phyloP scores from a whole-genome alignment of 2,888 invertebrate genomes.

The Desoria tigrina region DNA sequence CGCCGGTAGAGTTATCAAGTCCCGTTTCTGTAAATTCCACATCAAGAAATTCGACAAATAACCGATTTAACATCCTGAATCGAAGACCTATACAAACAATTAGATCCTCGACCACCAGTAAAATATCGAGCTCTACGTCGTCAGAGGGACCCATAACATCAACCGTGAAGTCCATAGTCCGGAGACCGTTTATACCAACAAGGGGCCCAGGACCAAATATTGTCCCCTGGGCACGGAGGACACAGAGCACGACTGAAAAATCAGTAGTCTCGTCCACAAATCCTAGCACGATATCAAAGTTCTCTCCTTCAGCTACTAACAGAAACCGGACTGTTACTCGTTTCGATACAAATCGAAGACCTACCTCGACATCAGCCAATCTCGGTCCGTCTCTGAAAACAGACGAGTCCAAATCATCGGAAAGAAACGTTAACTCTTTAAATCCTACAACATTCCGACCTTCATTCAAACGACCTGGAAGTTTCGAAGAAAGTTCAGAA shows the following conservation, averaged over 20 bases:
- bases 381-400: neutral
- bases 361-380: neutral
- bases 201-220: conserved; percentile 34
- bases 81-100: neutral
- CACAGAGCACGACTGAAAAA: conserved; percentile 14
- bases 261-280: neutral
- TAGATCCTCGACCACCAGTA: conserved; percentile 1
- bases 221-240: conserved; percentile 47
- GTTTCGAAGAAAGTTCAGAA: conserved; percentile 28
- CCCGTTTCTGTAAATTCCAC: no score
- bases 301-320: conserved; percentile 29
- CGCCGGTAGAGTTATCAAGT: no score
- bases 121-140: no score
- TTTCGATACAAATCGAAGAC: conserved; percentile 15
- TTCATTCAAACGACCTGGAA: conserved; percentile 41
- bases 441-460: conserved; percentile 46
- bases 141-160: conserved; percentile 13
- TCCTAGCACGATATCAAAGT: conserved; percentile 23
- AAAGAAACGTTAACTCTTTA: neutral
- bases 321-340: conserved; percentile 26
- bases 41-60: conserved; percentile 13
- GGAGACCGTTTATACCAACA: conserved; percentile 50
- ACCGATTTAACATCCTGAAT: conserved; percentile 4
- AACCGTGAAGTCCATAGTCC: conserved; percentile 8
- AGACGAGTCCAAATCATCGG: conserved; percentile 7